phyloP scores from a whole-genome alignment of 2,797 vertebrate genomes.

The Corythornis leucogaster region DNA sequence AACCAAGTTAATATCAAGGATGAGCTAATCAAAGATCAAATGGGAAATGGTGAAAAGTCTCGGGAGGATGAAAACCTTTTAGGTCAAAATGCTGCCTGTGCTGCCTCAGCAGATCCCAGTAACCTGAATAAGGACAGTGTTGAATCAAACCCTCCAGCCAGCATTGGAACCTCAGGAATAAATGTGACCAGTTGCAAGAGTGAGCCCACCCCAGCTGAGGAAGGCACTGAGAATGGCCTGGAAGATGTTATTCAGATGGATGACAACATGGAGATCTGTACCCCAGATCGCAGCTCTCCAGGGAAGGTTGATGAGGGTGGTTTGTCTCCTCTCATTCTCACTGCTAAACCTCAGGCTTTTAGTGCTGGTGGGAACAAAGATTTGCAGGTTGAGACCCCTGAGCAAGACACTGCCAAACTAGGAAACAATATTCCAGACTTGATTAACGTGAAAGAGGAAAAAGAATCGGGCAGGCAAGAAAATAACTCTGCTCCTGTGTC shows the following conservation, averaged over 20 bases:
- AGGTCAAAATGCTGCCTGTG: not conserved
- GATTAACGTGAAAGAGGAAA: constrained; percentile 16
- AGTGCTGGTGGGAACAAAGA: constrained; percentile 18
- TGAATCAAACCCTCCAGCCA: constrained; percentile 32
- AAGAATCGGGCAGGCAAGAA: constrained; percentile 13
- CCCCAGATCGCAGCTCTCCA: constrained; percentile 82
- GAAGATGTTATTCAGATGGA: constrained; percentile 78
- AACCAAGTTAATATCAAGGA: constrained; percentile 12
- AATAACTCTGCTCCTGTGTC: not conserved
- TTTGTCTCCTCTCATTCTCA: constrained; percentile 43
- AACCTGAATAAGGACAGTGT: constrained; percentile 33
- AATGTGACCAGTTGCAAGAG: constrained; percentile 28
- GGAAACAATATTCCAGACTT: not conserved
- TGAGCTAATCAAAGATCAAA: constrained; percentile 42
- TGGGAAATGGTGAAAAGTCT: constrained; percentile 44
- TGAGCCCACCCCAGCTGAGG: constrained; percentile 48
- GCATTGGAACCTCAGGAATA: constrained; percentile 61
- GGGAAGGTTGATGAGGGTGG: constrained; percentile 71
- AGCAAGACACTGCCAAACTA: not conserved
- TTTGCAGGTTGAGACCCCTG: not conserved
- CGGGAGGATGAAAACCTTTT: constrained; percentile 42
- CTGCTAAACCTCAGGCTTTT: constrained; percentile 16
- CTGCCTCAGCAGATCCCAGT: constrained; percentile 35
- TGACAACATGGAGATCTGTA: constrained; percentile 91
- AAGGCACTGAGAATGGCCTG: constrained; percentile 3